Base-by-base conservation (phyloP, 92 coral and sea anemone species). In the Hydrozoanthus gracilis region DNA sequence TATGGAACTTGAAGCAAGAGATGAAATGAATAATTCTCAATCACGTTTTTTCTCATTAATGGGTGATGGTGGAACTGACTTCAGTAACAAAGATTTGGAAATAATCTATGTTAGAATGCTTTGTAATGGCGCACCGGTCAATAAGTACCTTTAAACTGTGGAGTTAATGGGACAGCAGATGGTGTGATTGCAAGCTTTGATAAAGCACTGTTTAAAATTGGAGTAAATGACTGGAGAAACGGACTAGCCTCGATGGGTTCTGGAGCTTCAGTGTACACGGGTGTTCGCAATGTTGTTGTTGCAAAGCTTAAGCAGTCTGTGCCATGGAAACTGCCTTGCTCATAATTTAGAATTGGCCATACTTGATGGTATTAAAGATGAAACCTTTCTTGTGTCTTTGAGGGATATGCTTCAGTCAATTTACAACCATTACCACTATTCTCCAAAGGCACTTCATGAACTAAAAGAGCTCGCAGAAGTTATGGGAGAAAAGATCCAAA, bases 351-450 rank as follows among this genome's bases (percentile, higher is more conserved):
- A 72, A 45, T 48, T 72, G 51, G 56, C 77, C 20, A 15, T 45
- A 18, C 51, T 13, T 46, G 77, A 47, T 73, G 52, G 77, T 8
- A 8, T 73, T 54, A 73, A 73, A 49, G 39, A 73, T 18, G 39
- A 45, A 8, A 8, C 4, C 39, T 14, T 46, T 10, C 52, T 49
- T 45, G 27, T 54, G 15, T 45, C 77, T 73, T 16, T 73, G n/a
- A 49, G 62, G 20, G 72, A 71, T 52, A 72, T 66, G 35, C 88
- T 85, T 76, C 68, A 76, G 13, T 50, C 60, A 50, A 78, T 87
- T 78, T 87, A 87, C 74, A 46, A 67, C n/a, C 71, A 67, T 54
- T 87, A 87, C 71, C 82, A 87, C 62, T 76, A 83, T 71, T 87
- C 86, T 20, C 74, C 89, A 64, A 77, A 87, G 68, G 73, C 77